Percentiles rank a stretch among this genome's conserved stretches.
phyloP scores from a whole-genome alignment of 2,113 vertebrate species.

The Oceanodroma tethys region DNA sequence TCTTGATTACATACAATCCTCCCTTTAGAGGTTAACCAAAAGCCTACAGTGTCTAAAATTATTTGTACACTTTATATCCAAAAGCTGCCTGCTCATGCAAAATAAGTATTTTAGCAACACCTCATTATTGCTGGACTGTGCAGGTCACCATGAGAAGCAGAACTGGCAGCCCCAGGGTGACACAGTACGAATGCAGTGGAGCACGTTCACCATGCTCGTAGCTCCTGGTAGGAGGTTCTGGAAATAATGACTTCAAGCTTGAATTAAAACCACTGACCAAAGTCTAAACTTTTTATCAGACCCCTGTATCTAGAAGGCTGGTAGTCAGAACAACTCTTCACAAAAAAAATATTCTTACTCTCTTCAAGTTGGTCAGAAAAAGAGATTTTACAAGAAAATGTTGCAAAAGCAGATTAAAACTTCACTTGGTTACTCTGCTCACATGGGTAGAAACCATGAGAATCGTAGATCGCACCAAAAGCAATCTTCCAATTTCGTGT shows the following conservation, averaged over 20 bases:
- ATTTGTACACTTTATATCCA: neutral
- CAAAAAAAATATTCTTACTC: neutral
- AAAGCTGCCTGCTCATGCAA: neutral
- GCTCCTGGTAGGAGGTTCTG: neutral
- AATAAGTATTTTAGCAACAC: neutral
- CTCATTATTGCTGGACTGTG: neutral
- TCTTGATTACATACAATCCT: neutral
- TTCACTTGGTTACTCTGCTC: neutral
- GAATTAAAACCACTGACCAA: neutral
- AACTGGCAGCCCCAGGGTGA: neutral
- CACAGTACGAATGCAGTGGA: neutral
- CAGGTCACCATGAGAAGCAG: neutral
- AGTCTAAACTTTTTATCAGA: neutral
- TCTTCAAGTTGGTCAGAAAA: neutral
- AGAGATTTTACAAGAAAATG: neutral
- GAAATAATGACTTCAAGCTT: neutral
- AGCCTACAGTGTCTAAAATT: neutral
- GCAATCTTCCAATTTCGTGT: neutral
- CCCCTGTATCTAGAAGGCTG: neutral
- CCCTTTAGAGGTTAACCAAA: neutral
- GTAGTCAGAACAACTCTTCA: neutral
- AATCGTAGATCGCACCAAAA: neutral
- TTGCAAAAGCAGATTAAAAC: neutral
- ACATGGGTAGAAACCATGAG: neutral
- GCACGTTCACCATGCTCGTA: accelerated